phyloP scores from a whole-genome alignment of 2,888 invertebrate genomes.

The Dicyrtoma fusca region DNA sequence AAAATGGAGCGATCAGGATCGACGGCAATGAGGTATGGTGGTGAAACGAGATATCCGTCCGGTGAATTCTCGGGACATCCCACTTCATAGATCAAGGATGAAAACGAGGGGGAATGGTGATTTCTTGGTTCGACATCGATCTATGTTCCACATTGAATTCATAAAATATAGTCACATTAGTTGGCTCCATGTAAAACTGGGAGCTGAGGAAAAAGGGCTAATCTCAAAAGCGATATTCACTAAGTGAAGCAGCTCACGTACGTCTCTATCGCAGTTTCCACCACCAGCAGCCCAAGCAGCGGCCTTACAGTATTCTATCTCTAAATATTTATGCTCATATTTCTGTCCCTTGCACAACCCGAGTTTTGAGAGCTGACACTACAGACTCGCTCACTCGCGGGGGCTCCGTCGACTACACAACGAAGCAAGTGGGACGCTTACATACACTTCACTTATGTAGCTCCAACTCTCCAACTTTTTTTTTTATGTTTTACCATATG shows the following conservation, averaged over 20 bases:
- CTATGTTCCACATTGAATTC: slow-evolving; percentile 34
- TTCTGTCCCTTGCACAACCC: not conserved
- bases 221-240: slow-evolving; percentile 14
- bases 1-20: slow-evolving; percentile 80
- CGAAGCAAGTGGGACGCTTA: too few species aligned
- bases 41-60: slow-evolving; percentile 74
- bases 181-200: slow-evolving; percentile 20
- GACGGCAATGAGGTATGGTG: slow-evolving; percentile 69
- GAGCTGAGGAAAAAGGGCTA: slow-evolving; percentile 11
- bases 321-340: slow-evolving; percentile 3
- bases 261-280: not conserved
- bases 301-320: not conserved
- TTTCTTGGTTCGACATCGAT: slow-evolving; percentile 75
- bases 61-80: slow-evolving; percentile 79
- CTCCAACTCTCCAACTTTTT: too few species aligned
- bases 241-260: not conserved
- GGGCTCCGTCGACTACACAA: too few species aligned
- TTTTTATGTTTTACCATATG: too few species aligned
- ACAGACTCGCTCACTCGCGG: too few species aligned
- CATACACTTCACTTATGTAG: too few species aligned
- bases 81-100: slow-evolving; percentile 76
- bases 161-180: slow-evolving; percentile 23
- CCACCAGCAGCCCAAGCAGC: too few species aligned
- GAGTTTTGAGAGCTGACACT: too few species aligned
- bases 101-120: slow-evolving; percentile 76